These are phyloP conservation scores for Neomonachus schauinslandi DNA, from an alignment of 2,113 vertebrate genomes.

Conservation along the genomic window DNA sequence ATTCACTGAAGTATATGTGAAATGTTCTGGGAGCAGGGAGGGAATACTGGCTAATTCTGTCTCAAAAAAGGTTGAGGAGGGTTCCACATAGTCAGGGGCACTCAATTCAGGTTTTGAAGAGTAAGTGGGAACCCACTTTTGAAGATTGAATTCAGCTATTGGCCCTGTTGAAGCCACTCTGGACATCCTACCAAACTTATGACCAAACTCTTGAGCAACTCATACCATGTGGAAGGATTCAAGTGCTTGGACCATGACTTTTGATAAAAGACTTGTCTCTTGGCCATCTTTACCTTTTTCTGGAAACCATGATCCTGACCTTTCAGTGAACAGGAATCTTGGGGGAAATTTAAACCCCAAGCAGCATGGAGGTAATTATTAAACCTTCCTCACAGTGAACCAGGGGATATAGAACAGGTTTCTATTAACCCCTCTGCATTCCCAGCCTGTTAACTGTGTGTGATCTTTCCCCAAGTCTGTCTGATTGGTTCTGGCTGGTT, in stretches of 20 bases:
- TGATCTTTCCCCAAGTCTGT: slow-evolving; percentile 63
- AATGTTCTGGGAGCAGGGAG: not conserved
- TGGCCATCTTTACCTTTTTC: not conserved
- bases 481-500: slow-evolving; percentile 75
- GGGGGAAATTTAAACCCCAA: not conserved
- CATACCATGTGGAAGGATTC: not conserved
- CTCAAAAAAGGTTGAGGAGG: not conserved
- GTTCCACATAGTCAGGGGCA: not conserved
- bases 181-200: not conserved
- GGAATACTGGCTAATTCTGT: not conserved
- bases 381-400: slow-evolving; percentile 49
- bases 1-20: not conserved
- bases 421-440: slow-evolving; percentile 56
- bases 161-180: not conserved
- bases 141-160: not conserved
- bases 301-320: not conserved
- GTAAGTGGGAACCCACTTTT: not conserved
- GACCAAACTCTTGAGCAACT: not conserved
- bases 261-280: not conserved
- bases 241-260: not conserved
- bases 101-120: not conserved
- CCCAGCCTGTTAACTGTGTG: slow-evolving; percentile 50
- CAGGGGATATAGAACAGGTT: slow-evolving; percentile 41
- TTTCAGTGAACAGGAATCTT: not conserved
- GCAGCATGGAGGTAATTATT: slow-evolving; percentile 47